These are phyloP conservation scores for Antitype chi DNA, from an alignment of 2,888 invertebrate genomes.

Conservation along the genomic window DNA sequence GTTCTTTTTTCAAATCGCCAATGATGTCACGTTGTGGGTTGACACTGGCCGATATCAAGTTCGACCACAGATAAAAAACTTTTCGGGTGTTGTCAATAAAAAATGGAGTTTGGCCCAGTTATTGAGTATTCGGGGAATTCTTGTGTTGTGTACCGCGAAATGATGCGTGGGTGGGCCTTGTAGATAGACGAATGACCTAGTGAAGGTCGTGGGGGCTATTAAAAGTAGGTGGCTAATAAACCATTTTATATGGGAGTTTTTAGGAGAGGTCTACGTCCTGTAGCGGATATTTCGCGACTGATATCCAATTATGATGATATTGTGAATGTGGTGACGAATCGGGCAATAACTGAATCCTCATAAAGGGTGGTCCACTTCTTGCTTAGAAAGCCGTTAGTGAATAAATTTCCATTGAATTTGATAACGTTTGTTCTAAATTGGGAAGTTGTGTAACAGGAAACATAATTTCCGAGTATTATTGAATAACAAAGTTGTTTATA, in stretches of 20 bases:
- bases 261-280: neutral
- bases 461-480: slow-evolving; percentile 56
- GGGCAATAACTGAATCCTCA: neutral
- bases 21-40: slow-evolving; percentile 67
- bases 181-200: slow-evolving; percentile 35
- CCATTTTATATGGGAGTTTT: neutral
- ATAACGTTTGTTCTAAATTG: slow-evolving; percentile 53
- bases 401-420: slow-evolving; percentile 50
- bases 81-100: slow-evolving; percentile 50
- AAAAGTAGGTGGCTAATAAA: slow-evolving; percentile 21
- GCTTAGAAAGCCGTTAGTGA: slow-evolving; percentile 2
- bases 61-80: slow-evolving; percentile 54
- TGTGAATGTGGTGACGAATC: neutral
- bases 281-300: neutral
- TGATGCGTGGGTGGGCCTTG: slow-evolving; percentile 26
- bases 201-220: slow-evolving; percentile 30
- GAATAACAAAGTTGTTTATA: slow-evolving; percentile 58
- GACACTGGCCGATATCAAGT: slow-evolving; percentile 67
- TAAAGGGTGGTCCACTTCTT: neutral
- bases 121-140: slow-evolving; percentile 39
- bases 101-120: slow-evolving; percentile 38
- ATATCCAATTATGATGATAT: neutral
- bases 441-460: slow-evolving; percentile 61
- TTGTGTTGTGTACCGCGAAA: slow-evolving; percentile 27
- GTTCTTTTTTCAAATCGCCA: slow-evolving; percentile 71